Evolutionary conservation across 2,797 vertebrate genomes (phyloP).

Genomic region (Amphiprion clarkii): DNA sequence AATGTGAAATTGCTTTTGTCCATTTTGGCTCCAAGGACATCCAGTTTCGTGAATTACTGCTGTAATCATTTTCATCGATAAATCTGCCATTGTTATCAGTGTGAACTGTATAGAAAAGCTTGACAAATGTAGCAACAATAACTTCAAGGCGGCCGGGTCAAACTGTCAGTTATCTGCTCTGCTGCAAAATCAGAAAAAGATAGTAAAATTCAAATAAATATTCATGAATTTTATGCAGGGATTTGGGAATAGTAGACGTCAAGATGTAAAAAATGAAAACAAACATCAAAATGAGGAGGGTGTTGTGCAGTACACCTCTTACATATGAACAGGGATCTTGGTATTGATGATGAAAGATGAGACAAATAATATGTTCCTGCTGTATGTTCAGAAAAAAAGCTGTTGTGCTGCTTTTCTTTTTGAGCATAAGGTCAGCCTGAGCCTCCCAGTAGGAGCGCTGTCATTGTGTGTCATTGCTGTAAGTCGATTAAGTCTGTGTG

Average conservation of each 20-base stretch:
- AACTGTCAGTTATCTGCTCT: neutral
- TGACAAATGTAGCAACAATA: neutral
- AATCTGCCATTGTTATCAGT: constrained; percentile 9
- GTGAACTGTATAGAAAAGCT: neutral
- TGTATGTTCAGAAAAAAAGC: constrained; percentile 13
- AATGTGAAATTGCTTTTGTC: constrained; percentile 15
- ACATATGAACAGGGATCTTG: constrained; percentile 5
- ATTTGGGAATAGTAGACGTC: neutral
- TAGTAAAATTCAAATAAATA: neutral
- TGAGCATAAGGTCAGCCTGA: constrained; percentile 45
- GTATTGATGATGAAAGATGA: constrained; percentile 15
- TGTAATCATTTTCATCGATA: neutral
- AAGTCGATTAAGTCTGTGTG: constrained; percentile 67
- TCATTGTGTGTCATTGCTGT: constrained; percentile 62
- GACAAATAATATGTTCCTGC: neutral
- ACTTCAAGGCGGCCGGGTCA: neutral
- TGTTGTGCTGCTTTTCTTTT: constrained; percentile 35
- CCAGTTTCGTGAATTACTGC: neutral
- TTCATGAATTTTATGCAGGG: neutral
- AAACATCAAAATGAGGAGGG: neutral
- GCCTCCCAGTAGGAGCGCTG: constrained; percentile 38
- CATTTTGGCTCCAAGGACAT: neutral
- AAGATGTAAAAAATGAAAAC: neutral
- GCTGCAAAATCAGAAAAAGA: neutral
- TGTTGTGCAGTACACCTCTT: neutral